These are phyloP conservation scores for Myotis davidii DNA, from an alignment of 2,113 vertebrate genomes.

Conservation along the genomic window DNA sequence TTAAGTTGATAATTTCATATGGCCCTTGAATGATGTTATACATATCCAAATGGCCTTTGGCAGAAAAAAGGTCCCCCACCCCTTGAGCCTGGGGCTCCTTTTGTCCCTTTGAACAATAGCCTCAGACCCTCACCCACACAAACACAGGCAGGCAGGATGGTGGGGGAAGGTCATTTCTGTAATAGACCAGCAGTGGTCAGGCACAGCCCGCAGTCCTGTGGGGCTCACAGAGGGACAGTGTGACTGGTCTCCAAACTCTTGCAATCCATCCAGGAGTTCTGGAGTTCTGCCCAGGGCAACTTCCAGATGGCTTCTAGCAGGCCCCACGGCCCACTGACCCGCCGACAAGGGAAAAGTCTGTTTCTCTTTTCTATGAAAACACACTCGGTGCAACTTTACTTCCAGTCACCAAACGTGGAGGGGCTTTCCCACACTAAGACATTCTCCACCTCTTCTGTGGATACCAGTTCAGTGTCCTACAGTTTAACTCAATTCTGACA, in stretches of 20 bases:
- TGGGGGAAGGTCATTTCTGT: neutral
- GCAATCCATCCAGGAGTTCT: neutral
- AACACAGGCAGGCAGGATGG: constrained; percentile 8
- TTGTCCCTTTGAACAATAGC: neutral
- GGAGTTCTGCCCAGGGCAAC: neutral
- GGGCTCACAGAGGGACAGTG: neutral
- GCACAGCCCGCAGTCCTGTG: neutral
- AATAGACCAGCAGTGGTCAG: neutral
- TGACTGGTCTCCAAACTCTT: neutral
- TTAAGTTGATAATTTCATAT: too few relatives aligned
- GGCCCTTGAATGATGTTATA: too few relatives aligned
- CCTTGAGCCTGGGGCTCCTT: neutral
- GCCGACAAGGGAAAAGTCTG: neutral
- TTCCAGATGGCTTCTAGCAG: neutral
- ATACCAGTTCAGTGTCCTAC: neutral
- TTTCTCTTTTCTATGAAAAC: neutral
- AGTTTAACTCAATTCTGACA: neutral
- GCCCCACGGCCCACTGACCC: neutral
- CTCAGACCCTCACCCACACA: neutral
- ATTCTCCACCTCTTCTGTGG: neutral
- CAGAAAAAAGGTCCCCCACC: neutral
- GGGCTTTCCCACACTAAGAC: neutral
- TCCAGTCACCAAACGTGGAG: neutral
- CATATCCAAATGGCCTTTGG: too few relatives aligned
- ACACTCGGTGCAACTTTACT: neutral